Conservation (phyloP, 2,888 invertebrate species). For the Tachina grossa region DNA sequence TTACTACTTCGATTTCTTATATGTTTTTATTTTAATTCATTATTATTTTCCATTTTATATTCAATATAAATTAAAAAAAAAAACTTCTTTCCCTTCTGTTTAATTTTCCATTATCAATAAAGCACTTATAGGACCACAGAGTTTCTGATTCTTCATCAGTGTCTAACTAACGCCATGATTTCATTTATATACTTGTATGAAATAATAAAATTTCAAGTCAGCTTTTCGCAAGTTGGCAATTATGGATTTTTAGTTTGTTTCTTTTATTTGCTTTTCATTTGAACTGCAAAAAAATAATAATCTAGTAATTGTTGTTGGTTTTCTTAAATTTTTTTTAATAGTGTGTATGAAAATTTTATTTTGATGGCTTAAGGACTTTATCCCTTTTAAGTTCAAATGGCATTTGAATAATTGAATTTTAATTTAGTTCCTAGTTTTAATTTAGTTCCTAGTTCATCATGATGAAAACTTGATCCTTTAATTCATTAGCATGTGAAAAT, state of each 20-base stretch:
- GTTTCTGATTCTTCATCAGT: slow-evolving; percentile 7
- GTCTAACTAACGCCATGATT: slow-evolving; percentile 26
- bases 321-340: neutral
- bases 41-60: slow-evolving; percentile 36
- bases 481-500: slow-evolving; percentile 14
- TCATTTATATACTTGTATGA: neutral
- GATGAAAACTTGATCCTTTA: slow-evolving; percentile 49
- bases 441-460: slow-evolving; percentile 53
- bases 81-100: slow-evolving; percentile 33
- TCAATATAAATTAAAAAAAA: slow-evolving; percentile 53
- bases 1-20: slow-evolving; percentile 22
- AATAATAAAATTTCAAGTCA: slow-evolving; percentile 26
- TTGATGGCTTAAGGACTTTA: slow-evolving; percentile 46
- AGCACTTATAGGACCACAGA: slow-evolving; percentile 35
- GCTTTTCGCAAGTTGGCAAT: slow-evolving; percentile 23
- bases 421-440: slow-evolving; percentile 63
- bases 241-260: slow-evolving; percentile 58
- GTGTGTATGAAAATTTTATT: neutral
- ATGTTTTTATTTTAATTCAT: slow-evolving; percentile 2
- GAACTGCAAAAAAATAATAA: slow-evolving; percentile 28
- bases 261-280: slow-evolving; percentile 35
- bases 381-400: slow-evolving; percentile 49
- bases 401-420: slow-evolving; percentile 70
- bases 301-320: slow-evolving; percentile 4
- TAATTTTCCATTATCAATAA: slow-evolving; percentile 52